Evolutionary conservation across 2,888 invertebrate species (phyloP).

Genomic region (Silvanus unidentatus): DNA sequence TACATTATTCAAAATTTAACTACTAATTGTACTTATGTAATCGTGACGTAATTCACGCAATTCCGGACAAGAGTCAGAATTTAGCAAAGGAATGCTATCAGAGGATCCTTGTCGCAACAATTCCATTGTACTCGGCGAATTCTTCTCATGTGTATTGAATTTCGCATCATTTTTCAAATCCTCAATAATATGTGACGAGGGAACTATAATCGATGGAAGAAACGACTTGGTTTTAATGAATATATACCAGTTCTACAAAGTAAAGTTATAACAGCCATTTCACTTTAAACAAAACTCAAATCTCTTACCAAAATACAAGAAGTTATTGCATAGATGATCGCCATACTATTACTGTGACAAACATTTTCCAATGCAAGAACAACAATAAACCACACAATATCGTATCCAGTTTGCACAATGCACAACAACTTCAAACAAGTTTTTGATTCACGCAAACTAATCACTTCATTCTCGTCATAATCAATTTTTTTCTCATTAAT

Average conservation of each 20-base stretch:
- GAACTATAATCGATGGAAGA: slow-evolving; percentile 31
- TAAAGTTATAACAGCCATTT: slow-evolving; percentile 4
- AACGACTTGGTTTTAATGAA: slow-evolving; percentile 41
- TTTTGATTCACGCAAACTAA: slow-evolving; percentile 54
- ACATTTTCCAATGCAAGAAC: slow-evolving; percentile 68
- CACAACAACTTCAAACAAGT: slow-evolving; percentile 57
- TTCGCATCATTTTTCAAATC: slow-evolving; percentile 21
- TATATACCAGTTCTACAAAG: slow-evolving; percentile 44
- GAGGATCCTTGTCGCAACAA: slow-evolving; percentile 35
- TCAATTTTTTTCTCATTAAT: slow-evolving; percentile 29
- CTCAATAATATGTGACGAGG: slow-evolving; percentile 2
- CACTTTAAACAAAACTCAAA: slow-evolving; percentile 5
- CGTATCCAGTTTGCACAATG: slow-evolving; percentile 64
- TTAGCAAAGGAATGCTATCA: slow-evolving; percentile 42
- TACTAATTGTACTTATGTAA: slow-evolving; percentile 49
- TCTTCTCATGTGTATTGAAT: slow-evolving; percentile 25
- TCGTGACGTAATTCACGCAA: slow-evolving; percentile 45
- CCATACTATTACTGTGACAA: slow-evolving; percentile 53
- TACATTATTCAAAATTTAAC: slow-evolving; percentile 29
- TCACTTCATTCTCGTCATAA: slow-evolving; percentile 28
- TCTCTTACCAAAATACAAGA: slow-evolving; percentile 55
- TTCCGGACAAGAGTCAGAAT: slow-evolving; percentile 41
- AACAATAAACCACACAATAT: slow-evolving; percentile 69
- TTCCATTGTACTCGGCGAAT: slow-evolving; percentile 21
- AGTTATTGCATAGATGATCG: slow-evolving; percentile 54